Evolutionary conservation across 2,888 invertebrate species (phyloP).

Genomic region (Hemaris fuciformis): DNA sequence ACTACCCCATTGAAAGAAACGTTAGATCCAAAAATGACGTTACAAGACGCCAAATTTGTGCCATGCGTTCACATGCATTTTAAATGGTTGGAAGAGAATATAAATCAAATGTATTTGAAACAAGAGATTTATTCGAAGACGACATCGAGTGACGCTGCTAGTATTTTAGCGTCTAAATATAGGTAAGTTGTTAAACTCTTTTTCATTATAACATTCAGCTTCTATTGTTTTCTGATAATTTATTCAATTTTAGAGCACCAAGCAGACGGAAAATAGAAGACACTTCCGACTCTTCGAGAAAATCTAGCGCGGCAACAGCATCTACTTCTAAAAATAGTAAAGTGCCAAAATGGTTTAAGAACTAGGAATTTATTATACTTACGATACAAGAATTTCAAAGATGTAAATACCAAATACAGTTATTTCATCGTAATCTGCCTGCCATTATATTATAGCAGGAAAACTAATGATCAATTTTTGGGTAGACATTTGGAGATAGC

Average conservation of each 20-base stretch:
- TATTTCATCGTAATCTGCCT: background rate
- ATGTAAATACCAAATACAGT: background rate
- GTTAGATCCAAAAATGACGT: slow-evolving; percentile 82
- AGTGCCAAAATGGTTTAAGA: slow-evolving; percentile 77
- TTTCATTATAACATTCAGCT: background rate
- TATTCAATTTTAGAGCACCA: slow-evolving; percentile 57
- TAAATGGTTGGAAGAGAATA: slow-evolving; percentile 71
- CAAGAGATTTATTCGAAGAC: slow-evolving; percentile 82
- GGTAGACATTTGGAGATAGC: too few relatives aligned
- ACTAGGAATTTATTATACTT: slow-evolving; percentile 31
- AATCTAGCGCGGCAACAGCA: slow-evolving; percentile 30
- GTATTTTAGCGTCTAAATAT: slow-evolving; percentile 85
- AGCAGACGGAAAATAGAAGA: slow-evolving; percentile 58
- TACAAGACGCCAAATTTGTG: slow-evolving; percentile 88
- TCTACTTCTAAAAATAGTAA: slow-evolving; percentile 62
- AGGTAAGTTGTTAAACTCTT: slow-evolving; percentile 67
- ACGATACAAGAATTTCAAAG: background rate
- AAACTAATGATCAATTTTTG: too few relatives aligned
- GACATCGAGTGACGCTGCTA: slow-evolving; percentile 85
- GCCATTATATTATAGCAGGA: too few relatives aligned
- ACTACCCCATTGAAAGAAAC: slow-evolving; percentile 91
- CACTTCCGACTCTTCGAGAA: slow-evolving; percentile 32
- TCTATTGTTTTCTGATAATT: background rate
- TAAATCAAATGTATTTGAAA: slow-evolving; percentile 75
- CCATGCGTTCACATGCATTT: slow-evolving; percentile 90